phyloP scores from a whole-genome alignment of 2,888 invertebrate species.

The Chrysolina haemoptera region DNA sequence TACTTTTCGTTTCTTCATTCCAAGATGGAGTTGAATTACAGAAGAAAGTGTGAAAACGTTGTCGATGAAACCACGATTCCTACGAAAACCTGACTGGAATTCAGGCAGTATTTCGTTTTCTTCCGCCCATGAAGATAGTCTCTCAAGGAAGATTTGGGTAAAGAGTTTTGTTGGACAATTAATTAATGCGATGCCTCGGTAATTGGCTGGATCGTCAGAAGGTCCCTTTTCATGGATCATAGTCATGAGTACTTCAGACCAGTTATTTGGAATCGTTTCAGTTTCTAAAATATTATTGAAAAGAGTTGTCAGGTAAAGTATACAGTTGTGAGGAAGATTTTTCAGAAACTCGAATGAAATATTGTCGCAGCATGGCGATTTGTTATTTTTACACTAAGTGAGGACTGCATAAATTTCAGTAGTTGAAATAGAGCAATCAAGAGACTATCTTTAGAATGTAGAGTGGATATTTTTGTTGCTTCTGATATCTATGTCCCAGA shows the following conservation, averaged over 20 bases:
- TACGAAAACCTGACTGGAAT: neutral
- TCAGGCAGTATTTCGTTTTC: neutral
- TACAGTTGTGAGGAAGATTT: neutral
- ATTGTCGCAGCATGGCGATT: conserved; percentile 1
- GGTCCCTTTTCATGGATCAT: neutral
- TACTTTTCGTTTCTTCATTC: neutral
- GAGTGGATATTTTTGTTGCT: too few relatives aligned
- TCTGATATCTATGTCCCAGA: too few relatives aligned
- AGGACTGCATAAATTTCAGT: neutral
- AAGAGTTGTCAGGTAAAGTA: conserved; percentile 7
- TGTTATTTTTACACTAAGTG: conserved; percentile 14
- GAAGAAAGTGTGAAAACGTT: neutral
- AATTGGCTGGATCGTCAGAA: neutral
- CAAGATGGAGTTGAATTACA: neutral
- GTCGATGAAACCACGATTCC: neutral
- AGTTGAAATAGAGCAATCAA: neutral
- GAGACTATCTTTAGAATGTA: too few relatives aligned
- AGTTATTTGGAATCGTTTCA: neutral
- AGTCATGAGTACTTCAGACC: neutral
- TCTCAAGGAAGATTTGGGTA: neutral
- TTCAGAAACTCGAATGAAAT: too few relatives aligned
- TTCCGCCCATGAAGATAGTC: neutral
- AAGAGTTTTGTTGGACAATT: neutral
- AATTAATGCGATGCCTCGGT: neutral
- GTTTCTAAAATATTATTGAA: neutral